Percentiles rank a stretch among this genome's conserved stretches.
Evolutionary conservation across 2,113 vertebrate species (phyloP).

Genomic region (Zingel zingel): DNA sequence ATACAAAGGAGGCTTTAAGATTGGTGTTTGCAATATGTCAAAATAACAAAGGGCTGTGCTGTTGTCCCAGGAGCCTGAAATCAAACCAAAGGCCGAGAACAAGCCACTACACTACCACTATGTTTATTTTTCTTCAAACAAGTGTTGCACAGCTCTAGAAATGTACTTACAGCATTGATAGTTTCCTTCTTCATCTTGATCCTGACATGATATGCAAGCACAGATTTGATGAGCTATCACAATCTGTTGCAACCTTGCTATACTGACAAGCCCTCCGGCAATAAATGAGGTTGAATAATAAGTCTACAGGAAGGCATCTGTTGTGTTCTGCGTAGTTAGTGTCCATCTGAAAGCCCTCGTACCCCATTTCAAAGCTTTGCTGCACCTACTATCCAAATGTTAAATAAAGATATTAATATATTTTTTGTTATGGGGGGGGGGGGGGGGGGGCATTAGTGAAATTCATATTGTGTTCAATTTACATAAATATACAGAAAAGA

Average conservation of each 20-base stretch:
- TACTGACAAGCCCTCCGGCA: neutral
- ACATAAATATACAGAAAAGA: neutral
- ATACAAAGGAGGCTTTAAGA: neutral
- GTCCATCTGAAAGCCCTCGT: neutral
- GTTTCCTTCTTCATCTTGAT: slow-evolving; percentile 3
- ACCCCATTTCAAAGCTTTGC: neutral
- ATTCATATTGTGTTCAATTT: neutral
- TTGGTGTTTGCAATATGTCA: slow-evolving; percentile 12
- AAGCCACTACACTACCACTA: neutral
- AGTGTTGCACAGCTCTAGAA: neutral
- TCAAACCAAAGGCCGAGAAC: neutral
- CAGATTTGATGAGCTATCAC: slow-evolving; percentile 12
- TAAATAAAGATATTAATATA: neutral
- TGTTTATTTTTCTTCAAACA: neutral
- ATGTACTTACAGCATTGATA: neutral
- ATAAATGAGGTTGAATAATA: neutral
- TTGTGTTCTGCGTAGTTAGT: slow-evolving; percentile 4
- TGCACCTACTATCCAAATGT: neutral
- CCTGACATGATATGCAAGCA: neutral
- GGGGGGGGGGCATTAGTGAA: neutral
- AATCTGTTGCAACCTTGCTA: neutral
- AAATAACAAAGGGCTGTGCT: neutral
- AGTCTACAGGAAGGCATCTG: slow-evolving; percentile 3
- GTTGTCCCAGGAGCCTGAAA: neutral
- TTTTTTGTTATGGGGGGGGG: neutral